phyloP scores from a whole-genome alignment of 2,888 invertebrate genomes.

The Alloscopus bannaensis region DNA sequence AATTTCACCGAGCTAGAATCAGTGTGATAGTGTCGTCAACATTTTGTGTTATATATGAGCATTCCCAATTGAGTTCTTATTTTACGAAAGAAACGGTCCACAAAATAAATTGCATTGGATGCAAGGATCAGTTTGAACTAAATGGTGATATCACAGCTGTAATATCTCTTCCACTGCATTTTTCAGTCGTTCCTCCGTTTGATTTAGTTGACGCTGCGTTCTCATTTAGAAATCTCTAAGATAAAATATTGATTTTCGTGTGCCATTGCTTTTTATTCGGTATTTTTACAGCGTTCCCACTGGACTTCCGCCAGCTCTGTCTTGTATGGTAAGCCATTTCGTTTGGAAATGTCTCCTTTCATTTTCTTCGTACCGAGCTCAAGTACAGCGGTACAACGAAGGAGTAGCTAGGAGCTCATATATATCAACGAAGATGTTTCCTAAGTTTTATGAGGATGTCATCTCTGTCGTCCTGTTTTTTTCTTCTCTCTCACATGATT shows the following conservation, averaged over 20 bases:
- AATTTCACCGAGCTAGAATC: no score
- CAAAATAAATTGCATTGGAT: no score
- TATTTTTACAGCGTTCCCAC: slow-evolving; percentile 68
- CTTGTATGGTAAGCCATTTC: slow-evolving; percentile 70
- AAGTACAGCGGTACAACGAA: neutral
- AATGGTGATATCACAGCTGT: no score
- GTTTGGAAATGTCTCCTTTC: slow-evolving; percentile 30
- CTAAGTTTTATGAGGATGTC: slow-evolving; percentile 45
- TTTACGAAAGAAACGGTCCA: no score
- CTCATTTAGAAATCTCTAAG: neutral
- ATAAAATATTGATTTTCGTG: slow-evolving; percentile 46
- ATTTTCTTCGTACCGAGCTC: slow-evolving; percentile 6
- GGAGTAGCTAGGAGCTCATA: no score
- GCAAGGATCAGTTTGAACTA: no score
- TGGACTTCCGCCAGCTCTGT: slow-evolving; percentile 73
- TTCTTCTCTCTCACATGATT: slow-evolving; percentile 48
- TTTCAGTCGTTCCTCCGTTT: slow-evolving; percentile 10
- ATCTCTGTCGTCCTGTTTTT: slow-evolving; percentile 27
- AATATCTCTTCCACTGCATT: slow-evolving; percentile 41
- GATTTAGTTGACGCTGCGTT: slow-evolving; percentile 2
- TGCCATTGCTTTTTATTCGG: slow-evolving; percentile 51
- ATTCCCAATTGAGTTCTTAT: no score
- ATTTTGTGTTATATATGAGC: no score
- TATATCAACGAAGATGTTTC: no score
- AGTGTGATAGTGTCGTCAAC: no score